Conservation (phyloP, 2,797 vertebrate species). For the Pagetopsis macropterus region DNA sequence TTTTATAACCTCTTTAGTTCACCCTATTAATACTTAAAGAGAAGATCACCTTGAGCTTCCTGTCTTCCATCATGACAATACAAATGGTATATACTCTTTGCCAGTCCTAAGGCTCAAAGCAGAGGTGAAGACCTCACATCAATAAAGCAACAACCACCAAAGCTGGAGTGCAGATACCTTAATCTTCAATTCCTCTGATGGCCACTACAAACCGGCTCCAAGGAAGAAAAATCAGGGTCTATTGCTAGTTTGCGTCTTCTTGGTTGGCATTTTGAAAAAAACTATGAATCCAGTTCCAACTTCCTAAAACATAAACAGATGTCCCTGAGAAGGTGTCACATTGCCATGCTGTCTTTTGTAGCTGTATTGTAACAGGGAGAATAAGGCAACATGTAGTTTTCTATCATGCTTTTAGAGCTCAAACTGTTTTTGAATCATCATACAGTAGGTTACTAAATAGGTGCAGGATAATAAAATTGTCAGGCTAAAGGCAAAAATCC, state of each 20-base stretch:
- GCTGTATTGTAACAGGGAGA: background rate
- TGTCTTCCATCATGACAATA: slow-evolving; percentile 51
- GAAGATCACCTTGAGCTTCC: slow-evolving; percentile 52
- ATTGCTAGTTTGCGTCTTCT: background rate
- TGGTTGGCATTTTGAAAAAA: background rate
- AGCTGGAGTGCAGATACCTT: slow-evolving; percentile 5
- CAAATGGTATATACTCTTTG: slow-evolving; percentile 48
- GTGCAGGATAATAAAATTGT: no score
- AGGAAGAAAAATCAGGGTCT: slow-evolving; percentile 15
- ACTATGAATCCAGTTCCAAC: background rate
- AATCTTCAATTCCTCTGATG: slow-evolving; percentile 22
- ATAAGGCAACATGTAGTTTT: background rate
- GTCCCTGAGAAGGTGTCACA: background rate
- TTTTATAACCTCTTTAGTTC: slow-evolving; percentile 64
- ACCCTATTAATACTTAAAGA: slow-evolving; percentile 70
- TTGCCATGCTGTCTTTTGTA: background rate
- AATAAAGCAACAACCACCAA: slow-evolving; percentile 45
- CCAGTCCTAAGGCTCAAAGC: slow-evolving; percentile 25
- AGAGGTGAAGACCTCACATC: slow-evolving; percentile 41
- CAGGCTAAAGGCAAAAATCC: background rate
- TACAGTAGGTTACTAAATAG: background rate
- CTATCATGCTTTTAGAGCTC: background rate
- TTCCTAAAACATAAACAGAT: background rate
- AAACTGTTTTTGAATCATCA: background rate
- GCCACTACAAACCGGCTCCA: slow-evolving; percentile 1